A percentile compares a stretch with the other conserved stretches of the same genome.
phyloP scores from a whole-genome alignment of 2,113 vertebrate genomes.

The Ochotona princeps region DNA sequence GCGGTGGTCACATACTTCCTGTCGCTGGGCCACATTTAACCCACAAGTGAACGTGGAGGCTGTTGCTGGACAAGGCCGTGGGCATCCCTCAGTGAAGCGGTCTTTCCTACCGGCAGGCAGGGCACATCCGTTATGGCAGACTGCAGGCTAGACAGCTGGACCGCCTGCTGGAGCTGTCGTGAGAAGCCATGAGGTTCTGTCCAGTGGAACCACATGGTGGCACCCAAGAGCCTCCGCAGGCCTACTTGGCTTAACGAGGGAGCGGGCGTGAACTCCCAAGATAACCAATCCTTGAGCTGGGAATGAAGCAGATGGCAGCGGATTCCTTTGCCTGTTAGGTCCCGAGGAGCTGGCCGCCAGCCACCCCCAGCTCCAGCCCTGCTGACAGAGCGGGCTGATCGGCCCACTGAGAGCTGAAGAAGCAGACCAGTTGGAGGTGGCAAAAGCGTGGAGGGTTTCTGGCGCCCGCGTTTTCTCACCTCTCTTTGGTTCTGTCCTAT shows the following conservation, averaged over 20 bases:
- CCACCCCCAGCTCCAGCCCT: too few species aligned
- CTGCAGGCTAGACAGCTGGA: background rate
- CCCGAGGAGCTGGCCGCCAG: too few species aligned
- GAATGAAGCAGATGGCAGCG: too few species aligned
- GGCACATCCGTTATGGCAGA: background rate
- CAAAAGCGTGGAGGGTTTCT: background rate
- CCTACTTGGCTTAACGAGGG: background rate
- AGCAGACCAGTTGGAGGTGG: too few species aligned
- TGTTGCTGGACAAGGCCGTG: background rate
- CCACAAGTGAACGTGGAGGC: background rate
- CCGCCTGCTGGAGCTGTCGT: background rate
- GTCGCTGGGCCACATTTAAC: accelerated
- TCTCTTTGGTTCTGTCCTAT: background rate
- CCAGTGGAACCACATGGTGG: background rate
- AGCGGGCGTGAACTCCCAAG: background rate
- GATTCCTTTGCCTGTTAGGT: background rate
- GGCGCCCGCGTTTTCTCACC: background rate
- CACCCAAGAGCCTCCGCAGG: background rate
- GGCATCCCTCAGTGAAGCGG: background rate
- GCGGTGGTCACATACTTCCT: background rate
- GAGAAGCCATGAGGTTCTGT: background rate
- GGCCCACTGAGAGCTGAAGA: background rate
- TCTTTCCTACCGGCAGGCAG: background rate
- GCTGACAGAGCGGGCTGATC: background rate
- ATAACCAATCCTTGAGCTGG: background rate